Evolutionary conservation across 2,113 vertebrate species (phyloP).

Genomic region (Cynoglossus semilaevis): DNA sequence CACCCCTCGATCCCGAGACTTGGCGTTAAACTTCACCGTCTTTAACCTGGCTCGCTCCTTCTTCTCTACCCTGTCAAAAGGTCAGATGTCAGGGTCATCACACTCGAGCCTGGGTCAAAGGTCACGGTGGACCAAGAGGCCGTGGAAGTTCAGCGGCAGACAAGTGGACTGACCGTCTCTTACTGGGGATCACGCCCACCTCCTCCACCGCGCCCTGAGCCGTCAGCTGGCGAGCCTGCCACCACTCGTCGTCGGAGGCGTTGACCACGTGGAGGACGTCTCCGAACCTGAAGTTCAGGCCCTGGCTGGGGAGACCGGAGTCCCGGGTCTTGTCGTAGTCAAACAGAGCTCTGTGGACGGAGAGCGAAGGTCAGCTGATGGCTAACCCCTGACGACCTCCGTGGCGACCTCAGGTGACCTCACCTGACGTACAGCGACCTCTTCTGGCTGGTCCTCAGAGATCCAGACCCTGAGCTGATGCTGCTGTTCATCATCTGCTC

Average conservation of each 20-base stretch:
- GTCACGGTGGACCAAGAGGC: too few species aligned
- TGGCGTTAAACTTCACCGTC: constrained; percentile 98
- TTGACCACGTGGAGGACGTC: constrained; percentile 98
- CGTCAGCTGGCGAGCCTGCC: constrained; percentile 91
- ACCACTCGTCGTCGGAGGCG: constrained; percentile 97
- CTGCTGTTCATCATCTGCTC: constrained; percentile 99
- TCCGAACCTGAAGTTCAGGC: constrained; percentile 92
- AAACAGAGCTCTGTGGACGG: constrained; percentile 86
- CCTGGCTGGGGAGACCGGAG: constrained; percentile 96
- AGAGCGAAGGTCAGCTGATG: too few species aligned
- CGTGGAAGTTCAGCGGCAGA: too few species aligned
- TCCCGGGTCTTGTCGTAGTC: constrained; percentile 97
- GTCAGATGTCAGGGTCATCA: constrained; percentile 16
- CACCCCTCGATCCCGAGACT: constrained; percentile 94
- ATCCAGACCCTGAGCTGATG: constrained; percentile 95
- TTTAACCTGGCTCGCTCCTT: constrained; percentile 95
- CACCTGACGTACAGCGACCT: constrained; percentile 95
- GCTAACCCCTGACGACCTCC: neutral
- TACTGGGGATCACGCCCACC: constrained; percentile 97
- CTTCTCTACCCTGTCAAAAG: constrained; percentile 87
- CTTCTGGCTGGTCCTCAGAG: constrained; percentile 92
- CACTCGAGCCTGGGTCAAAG: too few species aligned
- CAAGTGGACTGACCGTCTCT: constrained; percentile 82
- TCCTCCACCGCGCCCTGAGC: constrained; percentile 91
- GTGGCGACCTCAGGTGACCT: constrained; percentile 2